Conservation (phyloP, 2,113 vertebrate species). For the Zosterops pallidus region DNA sequence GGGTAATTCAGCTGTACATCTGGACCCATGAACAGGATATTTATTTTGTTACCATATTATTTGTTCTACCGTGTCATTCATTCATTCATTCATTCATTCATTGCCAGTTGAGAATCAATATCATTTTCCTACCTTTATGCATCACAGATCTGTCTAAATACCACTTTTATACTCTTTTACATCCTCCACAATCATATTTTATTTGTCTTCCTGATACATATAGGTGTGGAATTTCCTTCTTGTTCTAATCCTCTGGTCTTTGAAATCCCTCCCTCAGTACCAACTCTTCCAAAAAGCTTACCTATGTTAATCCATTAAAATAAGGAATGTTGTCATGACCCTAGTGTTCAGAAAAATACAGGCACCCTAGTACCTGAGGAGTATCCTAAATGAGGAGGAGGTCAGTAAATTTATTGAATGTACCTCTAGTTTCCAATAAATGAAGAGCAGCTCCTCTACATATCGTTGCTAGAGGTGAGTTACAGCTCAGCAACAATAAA, state of each 20-base stretch:
- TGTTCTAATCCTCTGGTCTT: neutral
- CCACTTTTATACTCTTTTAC: neutral
- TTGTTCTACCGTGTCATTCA: neutral
- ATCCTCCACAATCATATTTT: neutral
- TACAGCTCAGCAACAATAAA: neutral
- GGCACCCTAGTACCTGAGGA: neutral
- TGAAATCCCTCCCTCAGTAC: neutral
- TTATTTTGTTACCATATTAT: neutral
- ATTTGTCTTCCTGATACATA: neutral
- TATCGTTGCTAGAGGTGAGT: neutral
- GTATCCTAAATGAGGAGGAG: neutral
- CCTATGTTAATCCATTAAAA: neutral
- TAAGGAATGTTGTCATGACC: neutral
- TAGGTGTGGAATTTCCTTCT: neutral
- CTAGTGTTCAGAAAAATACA: neutral
- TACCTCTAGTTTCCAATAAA: neutral
- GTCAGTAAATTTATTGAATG: neutral
- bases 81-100: neutral
- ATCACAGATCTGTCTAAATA: neutral
- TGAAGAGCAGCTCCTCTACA: neutral
- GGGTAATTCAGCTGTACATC: neutral
- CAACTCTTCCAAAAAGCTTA: neutral
- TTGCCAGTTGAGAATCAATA: neutral
- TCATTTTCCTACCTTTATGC: neutral
- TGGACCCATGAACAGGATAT: neutral